Evolutionary conservation across 2,888 invertebrate species (phyloP).

Genomic region (Sthenelais limicola): DNA sequence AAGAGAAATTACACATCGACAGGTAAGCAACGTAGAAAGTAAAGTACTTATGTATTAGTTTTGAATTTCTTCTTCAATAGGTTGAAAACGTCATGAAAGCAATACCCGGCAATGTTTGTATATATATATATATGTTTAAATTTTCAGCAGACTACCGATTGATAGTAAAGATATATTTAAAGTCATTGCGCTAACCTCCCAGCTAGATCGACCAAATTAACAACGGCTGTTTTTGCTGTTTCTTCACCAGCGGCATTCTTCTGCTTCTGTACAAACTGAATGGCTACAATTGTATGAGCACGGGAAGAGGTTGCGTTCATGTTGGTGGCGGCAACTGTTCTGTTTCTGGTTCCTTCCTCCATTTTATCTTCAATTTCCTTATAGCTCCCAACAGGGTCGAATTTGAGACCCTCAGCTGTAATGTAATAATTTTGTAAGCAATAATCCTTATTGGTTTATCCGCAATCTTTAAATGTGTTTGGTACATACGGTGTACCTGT

Average conservation of each 20-base stretch:
- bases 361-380: conserved; percentile 75
- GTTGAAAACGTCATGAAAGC: too few relatives aligned
- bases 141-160: too few relatives aligned
- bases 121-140: conserved; percentile 1
- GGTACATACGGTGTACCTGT: too few relatives aligned
- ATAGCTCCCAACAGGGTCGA: conserved; percentile 72
- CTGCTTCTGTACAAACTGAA: conserved; percentile 75
- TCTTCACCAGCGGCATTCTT: conserved; percentile 74
- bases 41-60: not conserved
- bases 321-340: conserved; percentile 76
- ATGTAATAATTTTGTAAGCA: not conserved
- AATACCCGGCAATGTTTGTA: not conserved
- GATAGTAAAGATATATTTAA: not conserved
- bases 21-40: not conserved
- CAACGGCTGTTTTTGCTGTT: conserved; percentile 74
- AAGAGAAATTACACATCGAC: not conserved
- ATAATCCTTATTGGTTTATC: not conserved
- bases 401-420: conserved; percentile 74
- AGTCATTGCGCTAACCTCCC: conserved; percentile 72
- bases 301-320: conserved; percentile 77
- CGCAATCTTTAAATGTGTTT: too few relatives aligned
- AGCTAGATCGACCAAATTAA: conserved; percentile 77
- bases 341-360: conserved; percentile 75
- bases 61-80: not conserved
- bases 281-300: conserved; percentile 76